phyloP scores from a whole-genome alignment of 2,113 vertebrate genomes.

The Entosphenus tridentatus region DNA sequence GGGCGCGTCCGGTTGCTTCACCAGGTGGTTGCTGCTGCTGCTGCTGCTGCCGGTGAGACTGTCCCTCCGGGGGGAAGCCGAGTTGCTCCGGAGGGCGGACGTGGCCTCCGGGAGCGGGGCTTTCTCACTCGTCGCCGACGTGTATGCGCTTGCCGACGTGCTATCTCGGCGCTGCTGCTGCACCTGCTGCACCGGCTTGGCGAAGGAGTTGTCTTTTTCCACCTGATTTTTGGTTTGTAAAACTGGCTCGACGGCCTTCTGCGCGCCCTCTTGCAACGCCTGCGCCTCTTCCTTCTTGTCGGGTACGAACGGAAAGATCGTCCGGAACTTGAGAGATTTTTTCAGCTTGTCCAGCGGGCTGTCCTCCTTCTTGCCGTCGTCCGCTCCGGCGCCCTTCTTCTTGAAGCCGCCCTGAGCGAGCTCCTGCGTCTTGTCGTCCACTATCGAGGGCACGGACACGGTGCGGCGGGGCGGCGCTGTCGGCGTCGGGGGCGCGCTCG shows the following conservation, averaged over 20 bases:
- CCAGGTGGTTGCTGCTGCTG: not conserved
- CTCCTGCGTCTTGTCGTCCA: not conserved
- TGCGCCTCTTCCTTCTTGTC: slow-evolving; percentile 4
- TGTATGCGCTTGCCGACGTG: not conserved
- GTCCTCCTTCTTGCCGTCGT: not conserved
- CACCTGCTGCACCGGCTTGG: not conserved
- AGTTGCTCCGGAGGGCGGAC: too few species aligned
- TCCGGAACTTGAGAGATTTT: not conserved
- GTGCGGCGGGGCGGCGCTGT: not conserved
- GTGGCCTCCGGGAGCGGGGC: too few species aligned
- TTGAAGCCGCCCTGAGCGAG: not conserved
- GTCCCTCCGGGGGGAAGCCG: too few species aligned
- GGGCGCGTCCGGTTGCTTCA: not conserved
- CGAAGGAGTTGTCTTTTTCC: not conserved
- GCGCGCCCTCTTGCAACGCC: not conserved
- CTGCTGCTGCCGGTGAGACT: not conserved
- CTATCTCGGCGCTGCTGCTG: not conserved
- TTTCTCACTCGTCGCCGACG: too few species aligned
- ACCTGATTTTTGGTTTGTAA: not conserved
- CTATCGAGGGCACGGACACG: not conserved
- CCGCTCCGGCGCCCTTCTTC: not conserved
- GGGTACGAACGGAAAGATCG: not conserved
- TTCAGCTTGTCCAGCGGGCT: slow-evolving; percentile 1
- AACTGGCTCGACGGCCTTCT: not conserved
- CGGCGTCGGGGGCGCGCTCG: not conserved